Base-by-base conservation (phyloP, 2,113 vertebrate genomes). In the Myiagra hebetior region DNA sequence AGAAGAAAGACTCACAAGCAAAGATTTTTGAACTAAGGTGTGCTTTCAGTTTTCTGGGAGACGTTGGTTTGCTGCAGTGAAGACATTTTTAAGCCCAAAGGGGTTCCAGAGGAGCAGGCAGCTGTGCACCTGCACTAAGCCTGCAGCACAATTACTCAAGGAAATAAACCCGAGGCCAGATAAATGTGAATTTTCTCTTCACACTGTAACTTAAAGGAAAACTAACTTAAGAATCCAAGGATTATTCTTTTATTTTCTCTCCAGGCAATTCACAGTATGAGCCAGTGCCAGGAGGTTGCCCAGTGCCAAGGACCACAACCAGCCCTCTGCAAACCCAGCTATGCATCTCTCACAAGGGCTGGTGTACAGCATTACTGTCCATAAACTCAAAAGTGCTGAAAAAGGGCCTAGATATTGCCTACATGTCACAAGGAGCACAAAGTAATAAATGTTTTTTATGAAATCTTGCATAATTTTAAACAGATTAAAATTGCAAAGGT, bases 381-480 rank as follows among this genome's bases (percentile, higher is more conserved):
- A 41, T 50, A 74, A 91, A 62, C 11, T 65, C n/a, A 30, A 27
- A 80, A 26, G 44, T 52, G 31, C 41, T 63, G 47, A 69, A 85
- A 88, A 87, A 56, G 52, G 23, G 30, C 42, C n/a, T 44, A 56
- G 75, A 42, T 33, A 87, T 52, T 85, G 44, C 41, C 44, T 70
- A 13, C 0, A 4, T 56, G 16, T 60, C 44, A 64, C 31, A 53
- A 53, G 21, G 15, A 31, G 30, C 7, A 87, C 70, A 93, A 82
- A 96, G 50, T 37, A 83, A 84, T 82, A 91, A 63, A 87, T 56
- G n/a, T 31, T 80, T 37, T 37, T 94, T 78, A 89, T 23, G 26
- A 26, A 9, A 4, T 41, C 62, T 68, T 70, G 26, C 39, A 69
- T 75, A 68, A 60, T 37, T 94, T 82, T 74, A 94, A 87, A 81